These are phyloP conservation scores for Rhinella marina DNA, from an alignment of 2,797 vertebrate genomes.

Conservation along the genomic window DNA sequence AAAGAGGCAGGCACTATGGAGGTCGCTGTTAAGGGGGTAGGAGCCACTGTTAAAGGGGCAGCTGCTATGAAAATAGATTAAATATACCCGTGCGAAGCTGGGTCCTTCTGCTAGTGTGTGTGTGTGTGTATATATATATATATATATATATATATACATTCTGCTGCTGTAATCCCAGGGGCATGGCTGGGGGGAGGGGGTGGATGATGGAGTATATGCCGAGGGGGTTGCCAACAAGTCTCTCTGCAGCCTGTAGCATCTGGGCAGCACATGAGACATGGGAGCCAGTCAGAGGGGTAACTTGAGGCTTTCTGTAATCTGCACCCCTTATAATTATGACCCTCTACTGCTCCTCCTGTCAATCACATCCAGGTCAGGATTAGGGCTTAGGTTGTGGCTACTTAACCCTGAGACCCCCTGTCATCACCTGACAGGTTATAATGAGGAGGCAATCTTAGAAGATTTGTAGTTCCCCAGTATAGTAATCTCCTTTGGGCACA, in stretches of 20 bases:
- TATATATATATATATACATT: no score
- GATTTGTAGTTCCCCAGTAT: not conserved
- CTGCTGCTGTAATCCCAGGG: not conserved
- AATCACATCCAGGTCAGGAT: not conserved
- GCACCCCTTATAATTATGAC: not conserved
- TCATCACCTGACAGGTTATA: no score
- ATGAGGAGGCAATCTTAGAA: not conserved
- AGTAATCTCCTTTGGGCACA: not conserved
- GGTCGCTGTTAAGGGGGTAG: no score
- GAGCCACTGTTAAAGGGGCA: no score
- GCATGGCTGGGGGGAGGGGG: not conserved
- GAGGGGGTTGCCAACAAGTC: not conserved
- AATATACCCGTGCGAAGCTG: no score
- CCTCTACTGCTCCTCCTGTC: not conserved
- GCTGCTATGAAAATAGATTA: no score
- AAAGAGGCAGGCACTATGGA: no score
- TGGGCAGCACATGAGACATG: no score
- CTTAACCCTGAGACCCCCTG: not conserved
- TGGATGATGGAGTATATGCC: not conserved
- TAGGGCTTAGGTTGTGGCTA: not conserved
- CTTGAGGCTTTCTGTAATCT: not conserved
- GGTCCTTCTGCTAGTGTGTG: no score
- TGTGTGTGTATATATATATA: no score
- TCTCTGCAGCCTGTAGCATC: no score
- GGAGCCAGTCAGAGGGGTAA: not conserved